phyloP scores from a whole-genome alignment of 2,113 vertebrate species.

The Ptychochromis oligacanthus region DNA sequence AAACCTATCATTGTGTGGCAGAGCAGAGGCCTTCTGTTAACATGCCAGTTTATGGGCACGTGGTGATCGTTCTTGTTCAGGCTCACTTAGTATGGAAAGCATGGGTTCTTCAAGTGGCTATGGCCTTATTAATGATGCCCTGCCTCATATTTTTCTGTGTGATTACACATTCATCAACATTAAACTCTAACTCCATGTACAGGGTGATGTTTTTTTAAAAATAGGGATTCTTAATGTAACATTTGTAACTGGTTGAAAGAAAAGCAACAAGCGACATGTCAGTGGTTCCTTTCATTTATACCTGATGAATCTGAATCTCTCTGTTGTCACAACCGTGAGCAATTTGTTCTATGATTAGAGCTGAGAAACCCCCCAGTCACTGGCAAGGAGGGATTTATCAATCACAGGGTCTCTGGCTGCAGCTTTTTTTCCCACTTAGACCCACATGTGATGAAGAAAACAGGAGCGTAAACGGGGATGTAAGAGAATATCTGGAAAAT shows the following conservation, averaged over 20 bases:
- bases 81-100: conserved; percentile 1
- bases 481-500: conserved; percentile 19
- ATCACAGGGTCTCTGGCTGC: conserved; percentile 58
- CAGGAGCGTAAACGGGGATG: conserved; percentile 19
- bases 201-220: neutral
- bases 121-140: conserved; percentile 38
- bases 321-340: conserved; percentile 7
- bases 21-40: conserved; percentile 62
- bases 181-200: neutral
- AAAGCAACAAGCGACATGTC: neutral
- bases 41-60: conserved; percentile 56
- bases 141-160: conserved; percentile 21
- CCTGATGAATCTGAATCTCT: conserved; percentile 1
- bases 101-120: conserved; percentile 1
- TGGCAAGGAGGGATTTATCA: conserved; percentile 66
- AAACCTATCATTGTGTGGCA: conserved; percentile 67
- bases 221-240: neutral
- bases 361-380: conserved; percentile 61
- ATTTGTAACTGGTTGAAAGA: neutral
- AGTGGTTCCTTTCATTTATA: conserved; percentile 6
- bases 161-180: conserved; percentile 32
- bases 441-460: conserved; percentile 18
- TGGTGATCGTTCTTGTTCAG: conserved; percentile 34
- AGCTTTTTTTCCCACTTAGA: conserved; percentile 17
- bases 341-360: conserved; percentile 54